Conservation (phyloP, 2,113 vertebrate genomes). For the Sorex araneus region DNA sequence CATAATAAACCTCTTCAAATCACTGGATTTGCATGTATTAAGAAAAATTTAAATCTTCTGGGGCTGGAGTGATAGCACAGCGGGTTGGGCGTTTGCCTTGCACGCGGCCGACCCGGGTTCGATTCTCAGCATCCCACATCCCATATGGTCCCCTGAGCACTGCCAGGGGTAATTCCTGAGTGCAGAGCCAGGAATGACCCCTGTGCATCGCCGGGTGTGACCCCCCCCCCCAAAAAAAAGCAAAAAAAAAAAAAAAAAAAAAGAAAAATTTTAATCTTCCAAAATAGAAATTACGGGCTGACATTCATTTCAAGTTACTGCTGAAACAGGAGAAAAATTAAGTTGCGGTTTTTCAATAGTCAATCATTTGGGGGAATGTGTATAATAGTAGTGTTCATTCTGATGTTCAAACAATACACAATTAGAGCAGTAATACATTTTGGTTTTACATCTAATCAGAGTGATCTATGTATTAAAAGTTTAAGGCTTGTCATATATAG, state of each 20-base stretch:
- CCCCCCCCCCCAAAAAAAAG: no score
- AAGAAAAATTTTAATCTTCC: conserved; percentile 29
- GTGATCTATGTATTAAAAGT: conserved; percentile 58
- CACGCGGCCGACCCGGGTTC: no score
- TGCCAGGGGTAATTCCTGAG: no score
- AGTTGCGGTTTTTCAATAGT: conserved; percentile 42
- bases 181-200: no score
- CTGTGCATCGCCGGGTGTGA: no score
- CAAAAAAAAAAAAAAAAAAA: conserved; percentile 22
- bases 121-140: no score
- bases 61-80: no score
- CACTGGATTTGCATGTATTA: background rate
- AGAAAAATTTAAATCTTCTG: background rate
- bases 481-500: conserved; percentile 67
- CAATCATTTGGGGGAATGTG: conserved; percentile 46
- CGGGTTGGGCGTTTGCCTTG: no score
- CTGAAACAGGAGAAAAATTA: conserved; percentile 58
- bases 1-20: conserved; percentile 1
- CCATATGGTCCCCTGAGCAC: no score
- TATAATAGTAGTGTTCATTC: conserved; percentile 73
- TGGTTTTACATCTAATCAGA: conserved; percentile 40
- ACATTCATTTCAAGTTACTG: conserved; percentile 70
- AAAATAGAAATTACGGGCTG: conserved; percentile 69
- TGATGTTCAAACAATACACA: conserved; percentile 79
- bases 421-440: conserved; percentile 67